A percentile compares a stretch with the other conserved stretches of the same genome.
Conservation (phyloP, 2,797 vertebrate genomes). For the Poecilia velifera region DNA sequence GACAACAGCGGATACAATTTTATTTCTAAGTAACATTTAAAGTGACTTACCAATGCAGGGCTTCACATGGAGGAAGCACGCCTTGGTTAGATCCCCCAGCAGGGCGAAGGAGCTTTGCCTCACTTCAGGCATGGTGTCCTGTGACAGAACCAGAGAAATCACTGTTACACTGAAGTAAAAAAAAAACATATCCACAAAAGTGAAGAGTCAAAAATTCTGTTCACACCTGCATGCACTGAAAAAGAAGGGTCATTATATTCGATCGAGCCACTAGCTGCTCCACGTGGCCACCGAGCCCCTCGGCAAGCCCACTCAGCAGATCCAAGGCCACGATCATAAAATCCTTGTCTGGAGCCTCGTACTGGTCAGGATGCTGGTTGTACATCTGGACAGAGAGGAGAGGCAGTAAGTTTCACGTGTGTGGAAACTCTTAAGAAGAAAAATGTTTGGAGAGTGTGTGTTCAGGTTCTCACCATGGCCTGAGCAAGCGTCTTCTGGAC, state of each 20-base stretch:
- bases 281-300: conserved; percentile 89
- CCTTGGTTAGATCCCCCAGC: conserved; percentile 93
- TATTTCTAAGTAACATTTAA: not conserved
- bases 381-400: conserved; percentile 84
- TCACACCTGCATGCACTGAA: conserved; percentile 96
- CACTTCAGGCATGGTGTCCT: conserved; percentile 97
- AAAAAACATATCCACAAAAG: not conserved
- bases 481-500: conserved; percentile 95
- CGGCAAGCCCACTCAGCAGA: conserved; percentile 91
- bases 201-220: too few relatives aligned
- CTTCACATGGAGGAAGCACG: conserved; percentile 94
- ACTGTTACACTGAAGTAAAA: not conserved
- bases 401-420: too few relatives aligned
- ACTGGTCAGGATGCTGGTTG: conserved; percentile 93
- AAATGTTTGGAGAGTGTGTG: not conserved
- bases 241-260: conserved; percentile 95
- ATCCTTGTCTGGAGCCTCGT: conserved; percentile 94
- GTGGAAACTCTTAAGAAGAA: too few relatives aligned
- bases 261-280: conserved; percentile 93
- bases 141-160: conserved; percentile 15
- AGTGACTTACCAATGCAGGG: conserved; percentile 90
- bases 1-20: not conserved
- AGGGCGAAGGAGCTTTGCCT: conserved; percentile 95
- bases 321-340: conserved; percentile 98
- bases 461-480: conserved; percentile 86